These are phyloP conservation scores for Sinella curviseta DNA, from an alignment of 1,140 invertebrate species.

Conservation along the genomic window DNA sequence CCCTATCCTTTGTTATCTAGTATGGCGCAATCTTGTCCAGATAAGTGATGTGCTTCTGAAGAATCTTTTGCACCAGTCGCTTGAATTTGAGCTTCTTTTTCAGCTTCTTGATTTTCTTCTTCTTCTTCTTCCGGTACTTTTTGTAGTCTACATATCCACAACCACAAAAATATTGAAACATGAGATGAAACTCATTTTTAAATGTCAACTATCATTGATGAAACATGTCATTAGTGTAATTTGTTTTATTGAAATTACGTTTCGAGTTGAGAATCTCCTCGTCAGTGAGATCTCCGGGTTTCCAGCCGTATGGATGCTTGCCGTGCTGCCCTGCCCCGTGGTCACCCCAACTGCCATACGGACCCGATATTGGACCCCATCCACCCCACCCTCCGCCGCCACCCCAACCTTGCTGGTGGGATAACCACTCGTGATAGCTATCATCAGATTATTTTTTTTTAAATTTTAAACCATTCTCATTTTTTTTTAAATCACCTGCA, in stretches of 20 bases:
- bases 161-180: no score
- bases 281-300: slow-evolving; percentile 34
- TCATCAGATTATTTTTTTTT: no score
- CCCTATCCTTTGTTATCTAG: no score
- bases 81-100: slow-evolving; percentile 50
- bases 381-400: neutral
- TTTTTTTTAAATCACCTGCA: no score
- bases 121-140: slow-evolving; percentile 48
- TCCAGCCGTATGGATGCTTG: slow-evolving; percentile 14
- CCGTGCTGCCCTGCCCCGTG: slow-evolving; percentile 5
- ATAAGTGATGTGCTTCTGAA: slow-evolving; percentile 46
- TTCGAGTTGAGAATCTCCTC: slow-evolving; percentile 45
- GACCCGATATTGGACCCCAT: slow-evolving; percentile 14
- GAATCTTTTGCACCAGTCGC: slow-evolving; percentile 46
- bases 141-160: slow-evolving; percentile 44
- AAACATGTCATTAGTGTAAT: slow-evolving; percentile 1
- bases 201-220: neutral
- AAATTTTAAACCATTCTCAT: no score
- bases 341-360: slow-evolving; percentile 5
- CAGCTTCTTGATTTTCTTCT: slow-evolving; percentile 47
- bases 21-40: slow-evolving; percentile 37
- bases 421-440: slow-evolving; percentile 35
- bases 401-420: slow-evolving; percentile 24
- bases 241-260: slow-evolving; percentile 26
- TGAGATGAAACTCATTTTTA: neutral